Conservation (phyloP, 2,113 vertebrate species). For the Dendropsophus ebraccatus region DNA sequence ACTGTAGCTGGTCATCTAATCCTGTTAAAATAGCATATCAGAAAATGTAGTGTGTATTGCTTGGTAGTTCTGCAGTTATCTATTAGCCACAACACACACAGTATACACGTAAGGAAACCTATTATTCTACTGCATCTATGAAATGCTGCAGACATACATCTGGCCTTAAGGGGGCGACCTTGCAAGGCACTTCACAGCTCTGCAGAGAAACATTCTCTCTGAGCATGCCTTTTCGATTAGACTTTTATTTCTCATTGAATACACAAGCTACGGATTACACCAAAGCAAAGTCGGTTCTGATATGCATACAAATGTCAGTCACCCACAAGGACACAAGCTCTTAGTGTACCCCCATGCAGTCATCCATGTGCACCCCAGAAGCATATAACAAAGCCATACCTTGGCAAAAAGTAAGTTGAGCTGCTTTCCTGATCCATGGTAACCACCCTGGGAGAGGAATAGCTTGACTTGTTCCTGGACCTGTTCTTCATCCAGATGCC, state of each 20-base stretch:
- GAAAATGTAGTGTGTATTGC: no score
- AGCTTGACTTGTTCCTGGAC: constrained; percentile 98
- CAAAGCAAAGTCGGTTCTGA: no score
- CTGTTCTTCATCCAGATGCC: constrained; percentile 98
- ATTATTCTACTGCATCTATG: neutral
- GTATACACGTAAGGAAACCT: no score
- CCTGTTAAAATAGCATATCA: no score
- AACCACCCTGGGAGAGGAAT: constrained; percentile 95
- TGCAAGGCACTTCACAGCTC: neutral
- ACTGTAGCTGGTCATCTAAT: no score
- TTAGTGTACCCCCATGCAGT: no score
- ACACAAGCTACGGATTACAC: no score
- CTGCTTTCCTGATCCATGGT: constrained; percentile 98
- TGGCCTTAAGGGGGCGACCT: constrained; percentile 37
- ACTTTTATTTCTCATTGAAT: neutral
- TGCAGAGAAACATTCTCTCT: neutral
- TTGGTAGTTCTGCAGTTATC: no score
- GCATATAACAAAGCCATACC: constrained; percentile 73
- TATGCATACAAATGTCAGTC: no score
- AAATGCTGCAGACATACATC: neutral
- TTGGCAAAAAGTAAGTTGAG: constrained; percentile 98
- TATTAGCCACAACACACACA: no score
- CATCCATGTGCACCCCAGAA: neutral
- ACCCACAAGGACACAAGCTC: no score
- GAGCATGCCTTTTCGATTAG: neutral